These are phyloP conservation scores for Drosophila cardini DNA, from an alignment of 1,140 invertebrate genomes.

Conservation along the genomic window DNA sequence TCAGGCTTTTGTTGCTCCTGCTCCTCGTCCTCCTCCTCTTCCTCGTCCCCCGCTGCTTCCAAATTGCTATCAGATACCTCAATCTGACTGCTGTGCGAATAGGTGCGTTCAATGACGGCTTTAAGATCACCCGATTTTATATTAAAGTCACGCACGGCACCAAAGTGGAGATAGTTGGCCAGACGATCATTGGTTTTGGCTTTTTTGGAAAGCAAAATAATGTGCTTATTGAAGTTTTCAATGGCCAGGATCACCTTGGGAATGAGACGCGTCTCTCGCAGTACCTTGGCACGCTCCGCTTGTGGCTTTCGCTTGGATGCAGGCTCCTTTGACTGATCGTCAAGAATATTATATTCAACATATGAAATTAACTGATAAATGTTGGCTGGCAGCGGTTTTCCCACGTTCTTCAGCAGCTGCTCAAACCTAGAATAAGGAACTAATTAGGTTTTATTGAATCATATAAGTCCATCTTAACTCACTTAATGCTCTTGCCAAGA, in stretches of 20 bases:
- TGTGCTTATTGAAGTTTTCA: conserved; percentile 87
- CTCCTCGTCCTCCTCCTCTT: conserved; percentile 25
- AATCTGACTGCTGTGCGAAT: conserved; percentile 69
- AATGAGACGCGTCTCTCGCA: conserved; percentile 87
- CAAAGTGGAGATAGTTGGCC: conserved; percentile 86
- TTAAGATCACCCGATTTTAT: conserved; percentile 85
- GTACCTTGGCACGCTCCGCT: conserved; percentile 86
- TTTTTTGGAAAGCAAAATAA: conserved; percentile 87
- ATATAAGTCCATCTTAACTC: conserved; percentile 20
- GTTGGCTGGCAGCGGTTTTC: conserved; percentile 86
- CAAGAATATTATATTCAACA: conserved; percentile 85
- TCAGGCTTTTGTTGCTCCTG: conserved; percentile 10
- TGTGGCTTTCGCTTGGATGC: conserved; percentile 74
- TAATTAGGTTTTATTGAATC: not conserved
- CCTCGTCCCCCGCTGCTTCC: conserved; percentile 27
- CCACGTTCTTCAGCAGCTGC: conserved; percentile 86
- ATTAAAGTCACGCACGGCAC: conserved; percentile 87
- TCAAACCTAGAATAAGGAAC: conserved; percentile 85
- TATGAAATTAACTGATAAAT: conserved; percentile 86
- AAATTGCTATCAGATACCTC: conserved; percentile 51
- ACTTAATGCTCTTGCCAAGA: conserved; percentile 63
- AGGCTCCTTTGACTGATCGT: conserved; percentile 58
- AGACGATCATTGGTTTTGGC: conserved; percentile 86
- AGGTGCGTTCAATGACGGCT: conserved; percentile 85
- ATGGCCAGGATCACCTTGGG: conserved; percentile 87